Conservation (phyloP, 2,113 vertebrate genomes). For the Uria aalge region DNA sequence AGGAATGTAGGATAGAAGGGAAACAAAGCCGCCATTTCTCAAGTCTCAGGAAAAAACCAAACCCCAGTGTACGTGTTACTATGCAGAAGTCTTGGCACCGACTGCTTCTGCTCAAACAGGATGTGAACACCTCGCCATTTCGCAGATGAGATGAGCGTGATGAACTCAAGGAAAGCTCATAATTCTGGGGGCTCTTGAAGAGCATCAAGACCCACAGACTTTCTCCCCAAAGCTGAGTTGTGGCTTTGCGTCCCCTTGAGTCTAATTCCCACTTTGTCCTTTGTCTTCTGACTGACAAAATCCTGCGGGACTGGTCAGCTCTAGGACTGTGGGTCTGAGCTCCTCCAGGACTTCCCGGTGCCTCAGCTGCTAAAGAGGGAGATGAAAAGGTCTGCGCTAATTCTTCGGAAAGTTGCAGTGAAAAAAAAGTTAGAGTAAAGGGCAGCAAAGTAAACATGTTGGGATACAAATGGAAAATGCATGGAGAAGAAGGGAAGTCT, state of each 20-base stretch:
- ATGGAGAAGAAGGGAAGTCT: slow-evolving; percentile 50
- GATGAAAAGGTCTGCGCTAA: slow-evolving; percentile 44
- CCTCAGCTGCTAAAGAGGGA: slow-evolving; percentile 18
- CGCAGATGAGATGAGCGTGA: background rate
- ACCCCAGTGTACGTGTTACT: background rate
- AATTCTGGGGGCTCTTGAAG: background rate
- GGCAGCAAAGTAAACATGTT: slow-evolving; percentile 68
- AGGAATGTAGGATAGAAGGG: background rate
- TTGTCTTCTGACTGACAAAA: slow-evolving; percentile 3
- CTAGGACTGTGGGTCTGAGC: background rate
- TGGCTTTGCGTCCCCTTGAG: background rate
- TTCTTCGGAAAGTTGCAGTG: slow-evolving; percentile 36
- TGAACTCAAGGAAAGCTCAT: background rate
- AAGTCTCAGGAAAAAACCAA: background rate
- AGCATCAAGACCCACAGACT: background rate
- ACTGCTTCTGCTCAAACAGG: background rate
- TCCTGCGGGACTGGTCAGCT: background rate
- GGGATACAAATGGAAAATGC: slow-evolving; percentile 68
- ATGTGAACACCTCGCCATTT: background rate
- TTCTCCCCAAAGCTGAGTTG: background rate
- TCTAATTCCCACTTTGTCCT: background rate
- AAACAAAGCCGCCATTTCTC: background rate
- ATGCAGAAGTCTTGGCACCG: background rate
- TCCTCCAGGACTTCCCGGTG: slow-evolving; percentile 20
- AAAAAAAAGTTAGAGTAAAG: slow-evolving; percentile 66